Evolutionary conservation across 2,113 vertebrate species (phyloP).

Genomic region (Coregonus clupeaformis): DNA sequence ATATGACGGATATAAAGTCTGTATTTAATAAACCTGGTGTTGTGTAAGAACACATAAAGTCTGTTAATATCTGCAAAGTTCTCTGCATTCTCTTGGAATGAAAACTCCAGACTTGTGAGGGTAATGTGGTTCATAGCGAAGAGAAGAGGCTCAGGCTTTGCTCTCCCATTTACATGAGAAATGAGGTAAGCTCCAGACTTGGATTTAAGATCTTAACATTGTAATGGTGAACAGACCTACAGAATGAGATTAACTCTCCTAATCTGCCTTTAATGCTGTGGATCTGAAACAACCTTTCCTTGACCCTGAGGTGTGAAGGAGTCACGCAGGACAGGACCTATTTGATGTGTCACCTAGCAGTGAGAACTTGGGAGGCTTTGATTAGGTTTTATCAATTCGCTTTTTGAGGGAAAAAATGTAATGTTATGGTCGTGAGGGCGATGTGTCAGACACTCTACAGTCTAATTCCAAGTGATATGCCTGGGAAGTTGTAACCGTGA

Average conservation of each 20-base stretch:
- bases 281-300: slow-evolving; percentile 74
- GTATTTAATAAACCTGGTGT: not conserved
- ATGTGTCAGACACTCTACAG: slow-evolving; percentile 30
- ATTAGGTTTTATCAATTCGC: slow-evolving; percentile 72
- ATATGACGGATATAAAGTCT: not conserved
- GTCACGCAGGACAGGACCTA: slow-evolving; percentile 67
- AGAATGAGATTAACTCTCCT: slow-evolving; percentile 73
- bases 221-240: slow-evolving; percentile 74
- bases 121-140: slow-evolving; percentile 33
- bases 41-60: not conserved
- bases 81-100: slow-evolving; percentile 19
- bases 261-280: slow-evolving; percentile 72
- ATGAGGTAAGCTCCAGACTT: slow-evolving; percentile 65
- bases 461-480: slow-evolving; percentile 18
- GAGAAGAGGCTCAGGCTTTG: slow-evolving; percentile 39
- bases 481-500: not conserved
- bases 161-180: slow-evolving; percentile 68
- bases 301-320: slow-evolving; percentile 75
- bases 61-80: not conserved
- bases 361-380: slow-evolving; percentile 67
- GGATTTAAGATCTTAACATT: slow-evolving; percentile 76
- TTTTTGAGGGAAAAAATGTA: slow-evolving; percentile 54
- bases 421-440: not conserved
- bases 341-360: slow-evolving; percentile 73
- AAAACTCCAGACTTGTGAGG: slow-evolving; percentile 57